phyloP scores from a whole-genome alignment of 2,888 invertebrate species.

The Deilephila porcellus region DNA sequence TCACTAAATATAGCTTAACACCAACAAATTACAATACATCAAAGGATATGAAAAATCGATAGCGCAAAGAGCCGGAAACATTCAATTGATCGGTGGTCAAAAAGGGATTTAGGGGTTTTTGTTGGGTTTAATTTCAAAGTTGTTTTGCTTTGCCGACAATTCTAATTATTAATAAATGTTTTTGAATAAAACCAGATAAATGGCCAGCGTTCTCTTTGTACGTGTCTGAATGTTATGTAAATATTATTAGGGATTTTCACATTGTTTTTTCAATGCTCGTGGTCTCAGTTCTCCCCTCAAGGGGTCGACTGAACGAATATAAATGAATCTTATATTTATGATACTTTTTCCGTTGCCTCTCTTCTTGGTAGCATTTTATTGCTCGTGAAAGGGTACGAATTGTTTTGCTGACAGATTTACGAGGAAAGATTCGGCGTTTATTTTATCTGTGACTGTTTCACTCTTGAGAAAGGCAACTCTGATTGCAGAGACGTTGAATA shows the following conservation, averaged over 20 bases:
- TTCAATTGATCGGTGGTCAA: conserved; percentile 67
- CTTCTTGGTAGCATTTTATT: conserved; percentile 82
- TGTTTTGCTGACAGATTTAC: conserved; percentile 84
- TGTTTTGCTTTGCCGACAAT: conserved; percentile 54
- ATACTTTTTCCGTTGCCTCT: conserved; percentile 79
- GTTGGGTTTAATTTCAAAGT: conserved; percentile 76
- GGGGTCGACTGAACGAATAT: conserved; percentile 80
- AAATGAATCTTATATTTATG: conserved; percentile 85
- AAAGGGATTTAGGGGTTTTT: conserved; percentile 70
- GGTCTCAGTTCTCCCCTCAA: conserved; percentile 67
- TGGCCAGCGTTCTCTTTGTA: conserved; percentile 32
- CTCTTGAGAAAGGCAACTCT: conserved; percentile 60
- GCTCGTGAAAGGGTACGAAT: conserved; percentile 84
- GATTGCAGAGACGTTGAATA: conserved; percentile 57
- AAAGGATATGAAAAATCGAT: conserved; percentile 71
- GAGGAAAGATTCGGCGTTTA: conserved; percentile 81
- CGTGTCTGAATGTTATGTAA: conserved; percentile 36
- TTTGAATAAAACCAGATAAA: conserved; percentile 30
- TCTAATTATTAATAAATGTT: conserved; percentile 28
- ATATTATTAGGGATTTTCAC: conserved; percentile 46
- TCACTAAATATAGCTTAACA: conserved; percentile 38
- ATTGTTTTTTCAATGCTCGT: conserved; percentile 62
- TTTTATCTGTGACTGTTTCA: conserved; percentile 76
- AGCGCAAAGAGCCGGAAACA: conserved; percentile 68
- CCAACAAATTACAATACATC: conserved; percentile 65